A percentile compares a stretch with the other conserved stretches of the same genome.
Evolutionary conservation across 2,797 vertebrate genomes (phyloP).

Genomic region (Trematomus bernacchii): DNA sequence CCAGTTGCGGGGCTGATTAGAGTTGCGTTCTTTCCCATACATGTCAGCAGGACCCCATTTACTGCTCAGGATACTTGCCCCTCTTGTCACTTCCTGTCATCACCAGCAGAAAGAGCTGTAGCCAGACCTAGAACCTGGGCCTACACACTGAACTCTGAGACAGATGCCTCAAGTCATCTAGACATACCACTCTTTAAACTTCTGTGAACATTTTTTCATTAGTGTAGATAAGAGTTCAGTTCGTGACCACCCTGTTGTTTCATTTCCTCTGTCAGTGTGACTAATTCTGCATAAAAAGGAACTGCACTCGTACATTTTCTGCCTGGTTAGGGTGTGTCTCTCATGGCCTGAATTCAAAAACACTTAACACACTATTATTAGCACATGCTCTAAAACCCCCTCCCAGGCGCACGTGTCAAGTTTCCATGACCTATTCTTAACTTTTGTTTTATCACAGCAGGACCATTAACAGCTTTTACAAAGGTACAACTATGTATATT

Average conservation of each 20-base stretch:
- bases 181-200: slow-evolving; percentile 22
- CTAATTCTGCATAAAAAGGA: slow-evolving; percentile 72
- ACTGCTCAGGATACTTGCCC: slow-evolving; percentile 73
- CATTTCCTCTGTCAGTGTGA: slow-evolving; percentile 70
- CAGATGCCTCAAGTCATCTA: slow-evolving; percentile 9
- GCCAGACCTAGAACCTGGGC: slow-evolving; percentile 35
- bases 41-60: slow-evolving; percentile 82
- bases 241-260: slow-evolving; percentile 41
- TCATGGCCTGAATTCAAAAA: slow-evolving; percentile 69
- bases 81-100: slow-evolving; percentile 77
- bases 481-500: not conserved
- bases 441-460: slow-evolving; percentile 12
- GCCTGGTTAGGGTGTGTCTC: slow-evolving; percentile 81
- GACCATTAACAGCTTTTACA: not conserved
- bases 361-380: slow-evolving; percentile 83
- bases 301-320: slow-evolving; percentile 70
- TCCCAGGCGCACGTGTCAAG: slow-evolving; percentile 42
- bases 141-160: slow-evolving; percentile 2
- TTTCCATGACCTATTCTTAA: slow-evolving; percentile 63
- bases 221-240: slow-evolving; percentile 24
- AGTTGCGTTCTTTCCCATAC: slow-evolving; percentile 84
- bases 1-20: slow-evolving; percentile 81
- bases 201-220: slow-evolving; percentile 5
- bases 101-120: slow-evolving; percentile 40
- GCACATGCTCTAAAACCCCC: slow-evolving; percentile 60